These are phyloP conservation scores for Enteromius argenteus DNA, from an alignment of 2,797 vertebrate species.

Conservation along the genomic window DNA sequence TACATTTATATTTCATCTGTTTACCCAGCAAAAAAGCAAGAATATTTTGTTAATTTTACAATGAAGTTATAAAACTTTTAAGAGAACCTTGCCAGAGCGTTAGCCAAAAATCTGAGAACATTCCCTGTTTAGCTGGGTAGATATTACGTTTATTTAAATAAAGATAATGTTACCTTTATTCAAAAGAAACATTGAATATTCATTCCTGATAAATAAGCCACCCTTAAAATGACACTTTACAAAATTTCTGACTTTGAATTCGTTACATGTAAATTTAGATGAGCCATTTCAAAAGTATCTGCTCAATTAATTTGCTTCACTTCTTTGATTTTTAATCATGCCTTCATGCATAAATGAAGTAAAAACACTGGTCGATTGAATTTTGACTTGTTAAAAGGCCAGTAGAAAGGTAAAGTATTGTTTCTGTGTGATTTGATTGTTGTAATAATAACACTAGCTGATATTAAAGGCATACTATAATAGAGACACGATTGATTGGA, in stretches of 20 bases:
- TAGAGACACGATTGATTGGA: constrained; percentile 67
- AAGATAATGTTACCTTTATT: neutral
- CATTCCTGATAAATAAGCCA: neutral
- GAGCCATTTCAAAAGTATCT: neutral
- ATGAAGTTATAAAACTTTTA: neutral
- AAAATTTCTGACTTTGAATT: neutral
- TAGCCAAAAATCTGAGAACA: neutral
- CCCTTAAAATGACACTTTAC: neutral
- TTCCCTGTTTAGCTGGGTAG: neutral
- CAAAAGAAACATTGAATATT: neutral
- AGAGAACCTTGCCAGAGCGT: neutral
- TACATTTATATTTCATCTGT: neutral
- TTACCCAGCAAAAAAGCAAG: neutral
- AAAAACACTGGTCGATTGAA: constrained; percentile 54
- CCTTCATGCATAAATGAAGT: constrained; percentile 43
- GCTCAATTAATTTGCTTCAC: constrained; percentile 47
- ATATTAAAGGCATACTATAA: constrained; percentile 69
- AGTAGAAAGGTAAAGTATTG: constrained; percentile 58
- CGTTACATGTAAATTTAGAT: neutral
- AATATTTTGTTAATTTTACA: neutral
- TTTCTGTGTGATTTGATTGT: constrained; percentile 67
- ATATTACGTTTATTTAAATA: neutral
- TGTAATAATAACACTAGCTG: constrained; percentile 61
- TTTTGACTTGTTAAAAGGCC: constrained; percentile 55
- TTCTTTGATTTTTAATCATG: constrained; percentile 54